Evolutionary conservation across 2,797 vertebrate genomes (phyloP), one percentile per base, ranked within the genome.

Genomic region (Aeoliscus strigatus): DNA sequence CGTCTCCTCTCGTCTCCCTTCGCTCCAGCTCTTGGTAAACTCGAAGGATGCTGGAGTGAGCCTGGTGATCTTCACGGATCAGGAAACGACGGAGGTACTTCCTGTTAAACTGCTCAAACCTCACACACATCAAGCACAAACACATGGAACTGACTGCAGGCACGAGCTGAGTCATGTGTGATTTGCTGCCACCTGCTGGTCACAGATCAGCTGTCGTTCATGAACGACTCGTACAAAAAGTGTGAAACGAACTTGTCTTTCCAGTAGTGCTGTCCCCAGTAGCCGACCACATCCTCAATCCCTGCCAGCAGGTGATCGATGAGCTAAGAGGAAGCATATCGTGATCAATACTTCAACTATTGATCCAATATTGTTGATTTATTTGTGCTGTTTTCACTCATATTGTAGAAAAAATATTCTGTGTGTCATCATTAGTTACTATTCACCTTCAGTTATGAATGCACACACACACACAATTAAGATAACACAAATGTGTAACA

Each of bases 241-340:
- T 4, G 0, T 17, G 8, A 39, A 26, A 66, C 82, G 83, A 82
- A 91, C 91, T 90, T 92, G 82, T 92, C 90, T 84, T 92, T 92
- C 90, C 90, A 93, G 83, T 90, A 91, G 80, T 93, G 89, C 45
- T 90, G 89, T 51, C 90, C 90, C 87, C 90, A 91, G 75, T 90
- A 90, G 44, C 90, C 91, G 18, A 88, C 88, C 70, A 92, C 87
- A 31, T 92, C 90, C 80, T 93, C 89, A 42, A 90, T 92, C 21
- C 89, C 89, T 61, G 88, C 82, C 74, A 91, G 61, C 72, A 92
- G 80, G 62, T 90, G 88, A 83, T 92, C 89, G 73, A 92, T 70
- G 75, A 92, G 85, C 87, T 93, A 11, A 56, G 7, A 60, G 33
- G 5, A 77, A 8, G 51, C 32, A 13, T 16, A 9, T 6, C 7